Evolutionary conservation across 2,888 invertebrate genomes (phyloP), one percentile per base, ranked within the genome.

Genomic region (Zootermopsis nevadensis): DNA sequence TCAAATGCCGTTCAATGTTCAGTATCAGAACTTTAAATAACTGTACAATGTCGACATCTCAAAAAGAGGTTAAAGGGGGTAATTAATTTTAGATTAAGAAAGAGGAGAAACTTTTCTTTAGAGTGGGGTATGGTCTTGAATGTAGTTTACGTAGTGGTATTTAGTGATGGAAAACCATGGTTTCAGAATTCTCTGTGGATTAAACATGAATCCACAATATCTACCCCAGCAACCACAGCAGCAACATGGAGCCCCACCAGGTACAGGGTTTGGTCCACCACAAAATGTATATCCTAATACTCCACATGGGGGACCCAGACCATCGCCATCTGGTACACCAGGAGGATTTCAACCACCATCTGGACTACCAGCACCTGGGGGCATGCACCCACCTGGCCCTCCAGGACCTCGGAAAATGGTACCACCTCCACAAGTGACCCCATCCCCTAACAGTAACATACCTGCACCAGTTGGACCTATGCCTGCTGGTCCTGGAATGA

Each of bases 171-270:
- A 69, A 10, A 83, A 85, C 84, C 85, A 82, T 77, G 84, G 84
- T 85, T 86, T 80, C 84, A 87, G 87, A 85, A 86, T 86, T 30
- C 35, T 27, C 31, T 60, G 60, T 35, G 35, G 82, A 84, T 86
- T 85, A 87, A 88, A 84, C 83, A 92, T 92, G 92, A 91, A 92
- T 89, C 90, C 91, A 53, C 91, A 91, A 85, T 91, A 90, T 86
- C 88, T 91, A 87, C 89, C 89, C 69, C 89, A 82, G 85, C 86
- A 84, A 83, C 86, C 87, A 83, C 83, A 85, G 60, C 83, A 85
- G 67, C 79, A 79, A 60, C 87, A 86, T 77, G 87, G 86, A 84
- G 85, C 87, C 79, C 86, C 86, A 27, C 84, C 86, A 69, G 86
- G 84, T 42, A 85, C 86, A 74, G 86, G 85, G 60, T 86, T 86